phyloP scores from a whole-genome alignment of 2,113 vertebrate species.

The Oryzias javanicus region DNA sequence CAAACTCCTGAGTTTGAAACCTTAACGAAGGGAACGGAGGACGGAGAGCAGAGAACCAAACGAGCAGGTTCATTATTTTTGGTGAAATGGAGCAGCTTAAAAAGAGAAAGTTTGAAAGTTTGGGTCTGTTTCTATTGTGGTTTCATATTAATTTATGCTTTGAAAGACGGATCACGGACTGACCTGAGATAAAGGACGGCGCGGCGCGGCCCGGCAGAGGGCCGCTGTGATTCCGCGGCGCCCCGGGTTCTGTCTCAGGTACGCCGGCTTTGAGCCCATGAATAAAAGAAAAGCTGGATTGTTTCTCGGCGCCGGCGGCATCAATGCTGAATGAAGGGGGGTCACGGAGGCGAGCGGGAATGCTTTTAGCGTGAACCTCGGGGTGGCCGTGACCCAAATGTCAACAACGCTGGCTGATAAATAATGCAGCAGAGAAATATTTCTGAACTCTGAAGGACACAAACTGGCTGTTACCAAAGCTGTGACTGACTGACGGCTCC shows the following conservation, averaged over 20 bases:
- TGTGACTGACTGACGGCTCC: too few relatives aligned
- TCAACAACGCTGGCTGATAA: constrained; percentile 34
- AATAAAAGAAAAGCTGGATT: constrained; percentile 52
- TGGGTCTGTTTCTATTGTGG: too few relatives aligned
- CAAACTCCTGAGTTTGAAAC: too few relatives aligned
- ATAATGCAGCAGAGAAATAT: constrained; percentile 26
- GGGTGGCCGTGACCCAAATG: constrained; percentile 32
- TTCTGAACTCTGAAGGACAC: constrained; percentile 1
- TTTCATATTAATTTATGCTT: too few relatives aligned
- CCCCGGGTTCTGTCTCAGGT: constrained; percentile 17
- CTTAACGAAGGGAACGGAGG: too few relatives aligned
- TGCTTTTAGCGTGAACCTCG: constrained; percentile 41
- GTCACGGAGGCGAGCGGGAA: constrained; percentile 10
- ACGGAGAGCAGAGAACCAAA: too few relatives aligned
- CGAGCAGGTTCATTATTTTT: too few relatives aligned
- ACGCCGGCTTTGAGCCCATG: constrained; percentile 37
- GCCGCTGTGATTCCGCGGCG: constrained; percentile 1
- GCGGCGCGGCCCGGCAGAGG: too few relatives aligned
- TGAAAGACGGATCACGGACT: too few relatives aligned
- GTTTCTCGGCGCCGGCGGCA: constrained; percentile 21
- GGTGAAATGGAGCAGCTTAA: too few relatives aligned
- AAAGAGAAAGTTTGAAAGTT: too few relatives aligned
- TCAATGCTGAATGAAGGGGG: constrained; percentile 26
- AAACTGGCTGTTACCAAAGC: neutral
- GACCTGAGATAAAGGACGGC: too few relatives aligned